phyloP scores from a whole-genome alignment of 2,113 vertebrate genomes.

The Pipa parva region DNA sequence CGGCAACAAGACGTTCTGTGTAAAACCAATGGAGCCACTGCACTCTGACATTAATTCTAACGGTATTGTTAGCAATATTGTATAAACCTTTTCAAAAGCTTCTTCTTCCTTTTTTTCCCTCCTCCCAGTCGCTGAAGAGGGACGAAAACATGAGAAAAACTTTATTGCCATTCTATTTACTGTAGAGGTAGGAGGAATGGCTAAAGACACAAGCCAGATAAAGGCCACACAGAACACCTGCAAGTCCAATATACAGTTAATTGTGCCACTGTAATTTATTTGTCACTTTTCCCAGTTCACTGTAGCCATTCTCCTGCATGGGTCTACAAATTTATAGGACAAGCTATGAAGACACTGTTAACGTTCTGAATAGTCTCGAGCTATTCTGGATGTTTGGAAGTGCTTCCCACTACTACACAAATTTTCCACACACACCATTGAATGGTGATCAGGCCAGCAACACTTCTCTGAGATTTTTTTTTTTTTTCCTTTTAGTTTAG shows the following conservation, averaged over 20 bases:
- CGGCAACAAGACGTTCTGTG: constrained; percentile 72
- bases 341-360: constrained; percentile 75
- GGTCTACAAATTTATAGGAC: constrained; percentile 71
- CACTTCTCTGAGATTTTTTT: constrained; percentile 37
- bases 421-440: constrained; percentile 55
- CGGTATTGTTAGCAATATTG: constrained; percentile 78
- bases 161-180: constrained; percentile 74
- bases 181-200: constrained; percentile 55
- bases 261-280: constrained; percentile 48
- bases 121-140: constrained; percentile 48
- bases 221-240: constrained; percentile 60
- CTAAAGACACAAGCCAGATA: constrained; percentile 10
- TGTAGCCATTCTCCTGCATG: constrained; percentile 50
- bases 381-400: constrained; percentile 42
- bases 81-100: constrained; percentile 79
- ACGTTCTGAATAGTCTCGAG: constrained; percentile 63
- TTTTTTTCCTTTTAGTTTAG: constrained; percentile 13
- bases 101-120: no score
- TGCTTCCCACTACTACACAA: constrained; percentile 47
- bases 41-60: constrained; percentile 72
- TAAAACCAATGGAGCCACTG: constrained; percentile 63
- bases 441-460: constrained; percentile 48
- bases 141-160: constrained; percentile 49
- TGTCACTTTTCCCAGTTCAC: constrained; percentile 47
- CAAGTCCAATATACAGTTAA: constrained; percentile 58